These are phyloP conservation scores for Agrochola macilenta DNA, from an alignment of 2,888 invertebrate genomes.

Conservation along the genomic window DNA sequence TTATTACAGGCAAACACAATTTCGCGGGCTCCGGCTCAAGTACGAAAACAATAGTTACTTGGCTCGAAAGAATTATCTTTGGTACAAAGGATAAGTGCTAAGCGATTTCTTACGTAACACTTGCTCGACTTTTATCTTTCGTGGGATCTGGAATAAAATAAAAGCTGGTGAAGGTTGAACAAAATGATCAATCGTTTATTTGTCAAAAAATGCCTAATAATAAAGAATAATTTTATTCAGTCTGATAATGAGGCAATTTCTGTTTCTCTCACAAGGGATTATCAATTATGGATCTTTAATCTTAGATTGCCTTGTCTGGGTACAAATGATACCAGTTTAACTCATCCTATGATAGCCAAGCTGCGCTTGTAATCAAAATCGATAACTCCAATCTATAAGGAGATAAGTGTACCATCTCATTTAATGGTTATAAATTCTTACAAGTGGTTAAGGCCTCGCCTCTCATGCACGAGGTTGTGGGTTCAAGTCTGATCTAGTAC, in stretches of 20 bases:
- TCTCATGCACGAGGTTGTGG: not conserved
- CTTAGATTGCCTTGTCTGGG: constrained; percentile 31
- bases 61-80: constrained; percentile 65
- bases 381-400: constrained; percentile 31
- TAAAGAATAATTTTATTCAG: constrained; percentile 22
- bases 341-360: constrained; percentile 14
- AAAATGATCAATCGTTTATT: not conserved
- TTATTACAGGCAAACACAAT: constrained; percentile 83
- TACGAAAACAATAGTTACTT: constrained; percentile 76
- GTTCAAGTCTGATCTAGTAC: not conserved
- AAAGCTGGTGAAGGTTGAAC: not conserved
- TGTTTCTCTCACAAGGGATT: constrained; percentile 15
- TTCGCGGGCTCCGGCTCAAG: constrained; percentile 71
- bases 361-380: constrained; percentile 26
- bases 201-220: not conserved
- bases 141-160: not conserved
- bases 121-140: not conserved
- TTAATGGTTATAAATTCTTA: constrained; percentile 40
- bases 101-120: constrained; percentile 45
- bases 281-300: constrained; percentile 47
- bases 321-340: constrained; percentile 23
- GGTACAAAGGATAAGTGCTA: constrained; percentile 33
- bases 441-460: not conserved
- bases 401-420: constrained; percentile 40
- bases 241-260: constrained; percentile 22